Evolutionary conservation across 2,888 invertebrate genomes (phyloP), one percentile per base, ranked within the genome.

Genomic region (Limnephilus marmoratus): DNA sequence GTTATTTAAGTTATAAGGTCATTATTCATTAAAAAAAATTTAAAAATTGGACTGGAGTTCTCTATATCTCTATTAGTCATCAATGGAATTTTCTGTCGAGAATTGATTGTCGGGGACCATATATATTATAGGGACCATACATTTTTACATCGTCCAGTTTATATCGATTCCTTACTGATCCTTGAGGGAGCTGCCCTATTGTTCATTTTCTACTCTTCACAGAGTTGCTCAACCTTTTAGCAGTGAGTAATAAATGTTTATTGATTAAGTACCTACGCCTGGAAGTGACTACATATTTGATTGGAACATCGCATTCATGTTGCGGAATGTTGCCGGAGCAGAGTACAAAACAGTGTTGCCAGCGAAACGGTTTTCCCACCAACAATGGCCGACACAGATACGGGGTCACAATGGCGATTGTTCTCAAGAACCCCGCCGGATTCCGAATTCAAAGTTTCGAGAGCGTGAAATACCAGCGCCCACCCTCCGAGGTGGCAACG

Each of bases 381-480:
- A 80, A 88, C 88, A 88, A 88, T 80, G 88, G 88, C 88, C 88
- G 88, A 68, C 68, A 88, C 80, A 86, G 86, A 86, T 86, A 29
- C 41, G 80, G 88, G 88, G 88, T 88, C 88, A 88, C 88, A 88
- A 88, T 80, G 34, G 68, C 88, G 68, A 88, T 88, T 68, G 88
- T 87, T 87, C 87, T 34, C 31, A 88, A 80, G 88, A 88, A 88
- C 45, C 88, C 85, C 85, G 85, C 37, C 85, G 85, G 85, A 85
- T 85, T 85, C 45, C 80, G 68, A 68, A 90, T 90, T 90, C 90
- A 90, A 90, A 90, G 83, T 90, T 90, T 34, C 49, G 85, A 34
- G 90, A 90, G 90, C 85, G 90, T 82, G 85, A 90, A 90, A 90
- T 83, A 68, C 90, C 85, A 81, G 24, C 91, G 80, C 88, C 80